Evolutionary conservation across 2,888 invertebrate genomes (phyloP).

Genomic region (Noctua janthina): DNA sequence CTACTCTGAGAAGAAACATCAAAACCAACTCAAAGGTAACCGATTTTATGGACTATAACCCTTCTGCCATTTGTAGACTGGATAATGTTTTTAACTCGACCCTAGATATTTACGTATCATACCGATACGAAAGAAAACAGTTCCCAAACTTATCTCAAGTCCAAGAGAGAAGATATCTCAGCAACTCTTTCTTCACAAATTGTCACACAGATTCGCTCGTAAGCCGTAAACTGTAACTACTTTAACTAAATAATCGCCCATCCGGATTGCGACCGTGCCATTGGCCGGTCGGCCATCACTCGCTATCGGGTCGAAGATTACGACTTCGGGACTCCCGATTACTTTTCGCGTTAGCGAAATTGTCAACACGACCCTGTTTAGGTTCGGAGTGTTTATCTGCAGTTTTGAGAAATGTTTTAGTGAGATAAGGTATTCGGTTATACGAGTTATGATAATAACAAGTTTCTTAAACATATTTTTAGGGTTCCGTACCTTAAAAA

Average conservation of each 20-base stretch:
- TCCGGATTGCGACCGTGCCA: slow-evolving; percentile 31
- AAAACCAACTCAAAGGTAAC: no score
- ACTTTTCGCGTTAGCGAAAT: slow-evolving; percentile 28
- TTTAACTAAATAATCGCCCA: slow-evolving; percentile 64
- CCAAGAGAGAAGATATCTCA: background rate
- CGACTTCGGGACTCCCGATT: slow-evolving; percentile 23
- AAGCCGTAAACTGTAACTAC: slow-evolving; percentile 49
- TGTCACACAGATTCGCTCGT: slow-evolving; percentile 18
- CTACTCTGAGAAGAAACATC: no score
- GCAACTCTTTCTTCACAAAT: background rate
- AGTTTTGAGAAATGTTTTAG: background rate
- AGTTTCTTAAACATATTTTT: background rate
- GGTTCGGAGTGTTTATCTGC: background rate
- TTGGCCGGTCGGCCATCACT: slow-evolving; percentile 42
- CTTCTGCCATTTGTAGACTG: no score
- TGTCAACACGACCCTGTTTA: slow-evolving; percentile 18
- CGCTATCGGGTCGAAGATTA: slow-evolving; percentile 51
- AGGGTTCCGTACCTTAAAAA: no score
- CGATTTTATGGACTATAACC: no score
- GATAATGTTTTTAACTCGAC: no score
- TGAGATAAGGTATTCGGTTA: background rate
- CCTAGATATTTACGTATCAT: no score
- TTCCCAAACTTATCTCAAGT: background rate
- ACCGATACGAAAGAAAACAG: no score
- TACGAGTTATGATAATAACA: background rate